Percentiles rank a stretch among this genome's conserved stretches.
These are phyloP conservation scores for Brachionus calyciflorus DNA, from an alignment of 1,140 invertebrate species.

Conservation along the genomic window DNA sequence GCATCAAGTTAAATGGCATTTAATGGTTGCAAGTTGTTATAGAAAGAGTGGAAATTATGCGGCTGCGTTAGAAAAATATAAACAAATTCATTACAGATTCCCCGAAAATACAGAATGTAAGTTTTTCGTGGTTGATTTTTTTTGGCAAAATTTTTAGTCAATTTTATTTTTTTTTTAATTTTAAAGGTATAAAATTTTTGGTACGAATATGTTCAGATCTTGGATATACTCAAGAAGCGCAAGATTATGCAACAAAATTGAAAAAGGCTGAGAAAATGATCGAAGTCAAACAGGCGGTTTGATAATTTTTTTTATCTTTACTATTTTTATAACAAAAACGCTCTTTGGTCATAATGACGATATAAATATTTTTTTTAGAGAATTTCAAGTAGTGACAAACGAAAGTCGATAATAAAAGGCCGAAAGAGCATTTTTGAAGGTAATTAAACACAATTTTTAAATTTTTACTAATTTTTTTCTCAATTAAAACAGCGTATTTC, in stretches of 20 bases:
- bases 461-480: slow-evolving; percentile 34
- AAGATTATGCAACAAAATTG: slow-evolving; percentile 74
- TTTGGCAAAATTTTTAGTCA: not conserved
- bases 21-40: slow-evolving; percentile 79
- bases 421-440: slow-evolving; percentile 30
- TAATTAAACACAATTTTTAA: slow-evolving; percentile 13
- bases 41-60: slow-evolving; percentile 78
- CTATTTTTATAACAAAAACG: slow-evolving; percentile 49
- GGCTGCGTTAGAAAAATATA: slow-evolving; percentile 75
- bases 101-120: slow-evolving; percentile 80
- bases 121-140: slow-evolving; percentile 47
- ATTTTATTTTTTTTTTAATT: not conserved
- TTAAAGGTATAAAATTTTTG: slow-evolving; percentile 76
- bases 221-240: slow-evolving; percentile 72
- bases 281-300: slow-evolving; percentile 65
- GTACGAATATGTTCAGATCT: slow-evolving; percentile 77
- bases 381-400: slow-evolving; percentile 44
- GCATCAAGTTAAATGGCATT: slow-evolving; percentile 75
- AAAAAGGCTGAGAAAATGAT: slow-evolving; percentile 78
- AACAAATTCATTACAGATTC: slow-evolving; percentile 72
- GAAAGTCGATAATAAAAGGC: slow-evolving; percentile 48
- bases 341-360: slow-evolving; percentile 6
- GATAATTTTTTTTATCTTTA: slow-evolving; percentile 49
- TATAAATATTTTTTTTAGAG: slow-evolving; percentile 11
- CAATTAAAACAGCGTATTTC: not conserved